A percentile compares a stretch with the other conserved stretches of the same genome.
These are phyloP conservation scores for Asobara japonica DNA, from an alignment of 1,140 invertebrate genomes.

Conservation along the genomic window DNA sequence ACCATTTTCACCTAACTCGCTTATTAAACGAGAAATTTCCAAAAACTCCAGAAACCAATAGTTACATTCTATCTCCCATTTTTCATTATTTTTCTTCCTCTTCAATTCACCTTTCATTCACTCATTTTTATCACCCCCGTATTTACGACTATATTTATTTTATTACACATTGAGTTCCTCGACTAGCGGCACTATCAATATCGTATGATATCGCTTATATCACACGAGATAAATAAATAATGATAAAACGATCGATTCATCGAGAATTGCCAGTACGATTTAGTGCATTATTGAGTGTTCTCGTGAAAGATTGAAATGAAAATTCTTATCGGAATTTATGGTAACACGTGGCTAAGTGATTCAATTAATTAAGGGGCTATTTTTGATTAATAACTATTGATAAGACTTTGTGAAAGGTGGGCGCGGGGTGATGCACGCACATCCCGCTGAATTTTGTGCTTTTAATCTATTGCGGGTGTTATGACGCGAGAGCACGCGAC, in stretches of 20 bases:
- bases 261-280: conserved; percentile 6
- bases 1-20: no score
- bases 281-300: not conserved
- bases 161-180: not conserved
- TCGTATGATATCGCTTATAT: not conserved
- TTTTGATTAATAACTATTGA: conserved; percentile 1
- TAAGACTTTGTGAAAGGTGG: not conserved
- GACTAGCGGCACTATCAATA: not conserved
- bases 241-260: conserved; percentile 19
- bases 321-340: not conserved
- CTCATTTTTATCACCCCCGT: not conserved
- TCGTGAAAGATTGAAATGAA: not conserved
- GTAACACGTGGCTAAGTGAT: not conserved
- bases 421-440: not conserved
- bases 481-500: not conserved
- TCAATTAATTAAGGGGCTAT: not conserved
- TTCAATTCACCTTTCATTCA: not conserved
- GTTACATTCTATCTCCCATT: no score
- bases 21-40: no score
- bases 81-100: no score
- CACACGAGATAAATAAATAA: not conserved
- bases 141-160: conserved; percentile 6
- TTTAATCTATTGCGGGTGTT: not conserved
- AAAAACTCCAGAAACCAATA: no score
- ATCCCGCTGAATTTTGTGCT: not conserved